phyloP scores from a whole-genome alignment of 2,113 vertebrate species.

The Pachypanchax playfairii region DNA sequence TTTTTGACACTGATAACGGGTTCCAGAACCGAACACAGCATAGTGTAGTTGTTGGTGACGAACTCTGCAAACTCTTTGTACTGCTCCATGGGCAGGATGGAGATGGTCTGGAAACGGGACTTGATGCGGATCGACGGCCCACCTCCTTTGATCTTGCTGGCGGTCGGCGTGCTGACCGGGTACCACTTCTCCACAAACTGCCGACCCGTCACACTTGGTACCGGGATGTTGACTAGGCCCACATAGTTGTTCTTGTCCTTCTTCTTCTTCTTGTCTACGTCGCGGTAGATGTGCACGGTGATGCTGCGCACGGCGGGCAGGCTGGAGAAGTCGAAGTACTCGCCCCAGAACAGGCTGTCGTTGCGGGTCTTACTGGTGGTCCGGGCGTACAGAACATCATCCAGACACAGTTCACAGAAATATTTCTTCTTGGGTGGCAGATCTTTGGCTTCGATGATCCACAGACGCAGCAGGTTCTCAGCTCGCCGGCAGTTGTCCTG shows the following conservation, averaged over 20 bases:
- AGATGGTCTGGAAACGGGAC: slow-evolving; percentile 92
- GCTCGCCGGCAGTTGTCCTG: slow-evolving; percentile 93
- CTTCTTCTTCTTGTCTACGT: slow-evolving; percentile 94
- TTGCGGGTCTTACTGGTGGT: slow-evolving; percentile 95
- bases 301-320: slow-evolving; percentile 87
- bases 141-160: slow-evolving; percentile 88
- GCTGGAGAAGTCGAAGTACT: slow-evolving; percentile 92
- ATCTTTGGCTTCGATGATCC: slow-evolving; percentile 98
- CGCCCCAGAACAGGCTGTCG: slow-evolving; percentile 97
- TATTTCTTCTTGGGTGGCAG: slow-evolving; percentile 95
- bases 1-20: slow-evolving; percentile 94
- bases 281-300: slow-evolving; percentile 96
- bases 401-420: slow-evolving; percentile 97
- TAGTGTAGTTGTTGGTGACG: slow-evolving; percentile 90
- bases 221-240: slow-evolving; percentile 93
- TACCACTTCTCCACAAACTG: slow-evolving; percentile 99
- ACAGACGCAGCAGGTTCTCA: slow-evolving; percentile 92
- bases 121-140: slow-evolving; percentile 95
- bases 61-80: slow-evolving; percentile 99
- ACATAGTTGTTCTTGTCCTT: slow-evolving; percentile 98
- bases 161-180: slow-evolving; percentile 92
- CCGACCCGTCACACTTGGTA: slow-evolving; percentile 84
- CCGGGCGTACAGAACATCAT: slow-evolving; percentile 93
- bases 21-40: slow-evolving; percentile 94
- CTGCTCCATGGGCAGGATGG: slow-evolving; percentile 96